Conservation (phyloP, 2,888 invertebrate species). For the Rhyacophila evoluta region DNA sequence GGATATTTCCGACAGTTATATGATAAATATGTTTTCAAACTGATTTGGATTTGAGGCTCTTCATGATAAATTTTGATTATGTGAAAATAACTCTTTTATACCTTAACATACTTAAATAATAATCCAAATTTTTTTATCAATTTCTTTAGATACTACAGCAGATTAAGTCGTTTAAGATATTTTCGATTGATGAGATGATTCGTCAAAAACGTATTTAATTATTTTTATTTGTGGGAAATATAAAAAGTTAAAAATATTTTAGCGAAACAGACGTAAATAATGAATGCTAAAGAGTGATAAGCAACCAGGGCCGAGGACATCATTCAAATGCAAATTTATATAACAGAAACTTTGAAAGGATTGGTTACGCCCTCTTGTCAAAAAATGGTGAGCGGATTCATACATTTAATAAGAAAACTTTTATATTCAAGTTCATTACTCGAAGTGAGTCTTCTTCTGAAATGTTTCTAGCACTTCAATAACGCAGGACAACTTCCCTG, state of each 20-base stretch:
- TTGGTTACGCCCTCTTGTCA: slow-evolving; percentile 15
- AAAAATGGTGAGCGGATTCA: not conserved
- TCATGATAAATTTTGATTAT: no score
- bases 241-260: not conserved
- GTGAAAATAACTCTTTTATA: no score
- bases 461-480: slow-evolving; percentile 32
- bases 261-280: not conserved
- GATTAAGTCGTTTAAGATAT: no score
- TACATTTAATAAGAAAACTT: slow-evolving; percentile 24
- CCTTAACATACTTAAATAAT: no score
- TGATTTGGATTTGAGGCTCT: no score
- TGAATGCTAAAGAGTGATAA: not conserved
- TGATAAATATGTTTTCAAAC: no score
- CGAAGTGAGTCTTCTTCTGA: not conserved
- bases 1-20: no score
- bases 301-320: not conserved
- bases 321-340: slow-evolving; percentile 14
- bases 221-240: no score
- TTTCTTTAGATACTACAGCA: no score
- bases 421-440: slow-evolving; percentile 12
- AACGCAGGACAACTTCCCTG: slow-evolving; percentile 14
- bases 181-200: no score
- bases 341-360: not conserved
- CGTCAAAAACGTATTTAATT: no score
- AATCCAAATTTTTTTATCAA: no score